These are phyloP conservation scores for Boloria selene DNA, from an alignment of 2,888 invertebrate genomes.

Conservation along the genomic window DNA sequence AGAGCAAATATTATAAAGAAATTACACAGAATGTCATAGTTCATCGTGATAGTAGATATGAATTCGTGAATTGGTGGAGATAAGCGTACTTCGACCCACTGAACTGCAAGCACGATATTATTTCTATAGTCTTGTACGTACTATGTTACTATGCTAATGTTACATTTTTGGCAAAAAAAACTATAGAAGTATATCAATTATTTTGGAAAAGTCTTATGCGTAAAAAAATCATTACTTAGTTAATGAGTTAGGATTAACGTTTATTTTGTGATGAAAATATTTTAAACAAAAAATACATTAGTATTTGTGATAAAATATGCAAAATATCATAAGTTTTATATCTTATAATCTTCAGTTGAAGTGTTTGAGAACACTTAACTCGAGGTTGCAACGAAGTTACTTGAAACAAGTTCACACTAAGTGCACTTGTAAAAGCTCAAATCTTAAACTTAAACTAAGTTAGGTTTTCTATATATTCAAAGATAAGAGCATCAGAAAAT, in stretches of 20 bases:
- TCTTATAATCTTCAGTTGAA: slow-evolving; percentile 3
- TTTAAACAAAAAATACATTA: no score
- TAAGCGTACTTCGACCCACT: slow-evolving; percentile 59
- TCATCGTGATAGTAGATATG: slow-evolving; percentile 29
- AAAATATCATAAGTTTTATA: background rate
- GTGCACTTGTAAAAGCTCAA: slow-evolving; percentile 6
- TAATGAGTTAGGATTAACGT: no score
- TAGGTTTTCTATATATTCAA: background rate
- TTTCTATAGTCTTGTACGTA: slow-evolving; percentile 5
- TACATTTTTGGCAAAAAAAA: no score
- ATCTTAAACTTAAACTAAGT: background rate
- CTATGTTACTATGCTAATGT: slow-evolving; percentile 5
- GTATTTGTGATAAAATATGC: background rate
- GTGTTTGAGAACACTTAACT: slow-evolving; percentile 13
- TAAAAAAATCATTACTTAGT: no score
- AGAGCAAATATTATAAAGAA: slow-evolving; percentile 25
- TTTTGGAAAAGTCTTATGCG: no score
- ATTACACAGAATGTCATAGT: slow-evolving; percentile 33
- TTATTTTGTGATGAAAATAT: no score
- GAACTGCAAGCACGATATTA: slow-evolving; percentile 21
- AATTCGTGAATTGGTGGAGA: slow-evolving; percentile 56
- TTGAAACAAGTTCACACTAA: slow-evolving; percentile 8
- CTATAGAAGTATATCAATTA: no score
- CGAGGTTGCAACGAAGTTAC: slow-evolving; percentile 21
- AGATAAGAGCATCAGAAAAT: background rate